These are phyloP conservation scores for Botia almorhae DNA, from an alignment of 2,797 vertebrate species.

Conservation along the genomic window DNA sequence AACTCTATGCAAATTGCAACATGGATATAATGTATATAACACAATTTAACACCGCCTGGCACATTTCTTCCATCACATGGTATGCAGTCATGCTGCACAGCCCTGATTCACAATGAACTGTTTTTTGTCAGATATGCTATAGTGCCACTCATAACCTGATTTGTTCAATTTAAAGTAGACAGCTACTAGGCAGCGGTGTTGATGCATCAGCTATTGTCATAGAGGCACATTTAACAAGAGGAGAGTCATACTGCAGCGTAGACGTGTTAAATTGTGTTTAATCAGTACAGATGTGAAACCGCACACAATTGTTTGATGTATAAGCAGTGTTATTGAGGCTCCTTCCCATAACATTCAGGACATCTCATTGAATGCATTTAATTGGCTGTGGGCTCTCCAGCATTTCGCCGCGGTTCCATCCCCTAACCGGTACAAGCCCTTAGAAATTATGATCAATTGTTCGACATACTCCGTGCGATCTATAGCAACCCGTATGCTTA, in stretches of 20 bases:
- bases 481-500: conserved; percentile 72
- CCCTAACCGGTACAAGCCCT: conserved; percentile 31
- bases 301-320: background rate
- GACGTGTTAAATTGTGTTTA: conserved; percentile 6
- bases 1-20: too few relatives aligned
- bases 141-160: too few relatives aligned
- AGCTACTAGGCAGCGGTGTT: background rate
- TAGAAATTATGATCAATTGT: conserved; percentile 72
- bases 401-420: conserved; percentile 11
- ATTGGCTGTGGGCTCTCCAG: background rate
- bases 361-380: background rate
- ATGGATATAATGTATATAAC: too few relatives aligned
- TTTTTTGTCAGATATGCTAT: too few relatives aligned
- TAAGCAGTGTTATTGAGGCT: background rate
- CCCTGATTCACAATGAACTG: too few relatives aligned
- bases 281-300: conserved; percentile 21
- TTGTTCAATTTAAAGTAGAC: background rate
- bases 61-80: too few relatives aligned
- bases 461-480: conserved; percentile 65
- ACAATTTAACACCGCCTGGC: too few relatives aligned
- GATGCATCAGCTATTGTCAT: background rate
- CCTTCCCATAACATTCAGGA: background rate
- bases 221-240: background rate
- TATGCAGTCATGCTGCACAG: too few relatives aligned
- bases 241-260: background rate